Evolutionary conservation across 1,140 invertebrate genomes (phyloP).

Genomic region (Tetraneura akinire): DNA sequence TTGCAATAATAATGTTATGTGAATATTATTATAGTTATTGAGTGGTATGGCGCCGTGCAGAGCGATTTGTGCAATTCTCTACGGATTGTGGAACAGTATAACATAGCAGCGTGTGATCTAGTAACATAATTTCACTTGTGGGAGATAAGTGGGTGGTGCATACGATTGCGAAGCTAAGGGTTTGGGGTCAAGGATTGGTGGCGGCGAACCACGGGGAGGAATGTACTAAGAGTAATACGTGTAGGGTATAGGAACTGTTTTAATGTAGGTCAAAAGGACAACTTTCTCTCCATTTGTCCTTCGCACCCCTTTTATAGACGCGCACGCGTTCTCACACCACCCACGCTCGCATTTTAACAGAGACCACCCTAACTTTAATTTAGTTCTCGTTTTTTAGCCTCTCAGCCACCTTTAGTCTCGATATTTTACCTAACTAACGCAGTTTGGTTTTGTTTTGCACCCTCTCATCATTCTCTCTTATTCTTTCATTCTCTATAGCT

Average conservation of each 20-base stretch:
- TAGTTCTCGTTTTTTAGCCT: neutral
- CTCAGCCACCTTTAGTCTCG: conserved; percentile 4
- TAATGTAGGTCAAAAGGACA: conserved; percentile 47
- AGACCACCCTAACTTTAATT: conserved; percentile 32
- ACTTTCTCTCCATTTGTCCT: neutral
- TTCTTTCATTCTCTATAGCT: too few species aligned
- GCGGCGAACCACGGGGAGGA: neutral
- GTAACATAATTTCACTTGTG: conserved; percentile 9
- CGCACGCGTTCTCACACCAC: neutral
- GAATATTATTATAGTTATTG: too few species aligned
- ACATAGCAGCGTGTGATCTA: neutral
- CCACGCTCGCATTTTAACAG: neutral
- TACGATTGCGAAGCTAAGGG: neutral
- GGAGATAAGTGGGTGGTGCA: neutral
- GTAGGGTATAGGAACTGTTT: neutral
- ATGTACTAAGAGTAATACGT: too few species aligned
- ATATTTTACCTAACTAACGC: conserved; percentile 27
- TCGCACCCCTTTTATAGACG: neutral
- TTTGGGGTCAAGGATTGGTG: conserved; percentile 17
- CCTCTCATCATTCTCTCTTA: too few species aligned
- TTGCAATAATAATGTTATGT: too few species aligned
- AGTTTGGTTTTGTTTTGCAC: conserved; percentile 23
- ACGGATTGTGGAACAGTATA: too few species aligned
- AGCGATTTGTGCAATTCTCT: neutral
- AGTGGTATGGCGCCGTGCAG: neutral